Conservation (phyloP, 2,113 vertebrate genomes). For the Brienomyrus longianalis region DNA sequence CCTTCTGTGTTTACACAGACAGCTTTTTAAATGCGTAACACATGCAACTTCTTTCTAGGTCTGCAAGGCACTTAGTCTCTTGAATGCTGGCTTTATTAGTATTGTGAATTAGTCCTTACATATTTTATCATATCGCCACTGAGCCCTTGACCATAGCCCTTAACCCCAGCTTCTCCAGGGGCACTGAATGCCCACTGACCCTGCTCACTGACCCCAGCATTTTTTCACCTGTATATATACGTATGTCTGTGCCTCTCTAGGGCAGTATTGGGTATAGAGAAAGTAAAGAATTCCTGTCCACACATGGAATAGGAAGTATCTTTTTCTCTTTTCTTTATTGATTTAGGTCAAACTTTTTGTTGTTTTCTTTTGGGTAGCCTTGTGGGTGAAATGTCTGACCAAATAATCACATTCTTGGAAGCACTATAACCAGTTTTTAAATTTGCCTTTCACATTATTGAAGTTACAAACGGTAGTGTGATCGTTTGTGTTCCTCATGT, state of each 20-base stretch:
- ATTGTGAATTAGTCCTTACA: background rate
- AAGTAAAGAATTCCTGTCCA: background rate
- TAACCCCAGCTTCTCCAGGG: background rate
- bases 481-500: background rate
- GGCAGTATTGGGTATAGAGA: background rate
- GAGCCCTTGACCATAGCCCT: background rate
- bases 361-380: background rate
- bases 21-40: background rate
- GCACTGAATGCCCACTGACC: background rate
- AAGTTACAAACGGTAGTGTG: background rate
- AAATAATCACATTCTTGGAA: background rate
- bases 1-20: background rate
- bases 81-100: background rate
- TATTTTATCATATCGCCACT: background rate
- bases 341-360: background rate
- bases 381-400: constrained; percentile 5
- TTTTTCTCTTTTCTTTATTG: background rate
- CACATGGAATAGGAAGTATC: background rate
- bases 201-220: background rate
- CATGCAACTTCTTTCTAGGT: background rate
- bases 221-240: background rate
- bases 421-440: background rate
- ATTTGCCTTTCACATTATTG: background rate
- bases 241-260: background rate
- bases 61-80: background rate